phyloP scores from a whole-genome alignment of 2,888 invertebrate genomes.

The Elysia crispata region DNA sequence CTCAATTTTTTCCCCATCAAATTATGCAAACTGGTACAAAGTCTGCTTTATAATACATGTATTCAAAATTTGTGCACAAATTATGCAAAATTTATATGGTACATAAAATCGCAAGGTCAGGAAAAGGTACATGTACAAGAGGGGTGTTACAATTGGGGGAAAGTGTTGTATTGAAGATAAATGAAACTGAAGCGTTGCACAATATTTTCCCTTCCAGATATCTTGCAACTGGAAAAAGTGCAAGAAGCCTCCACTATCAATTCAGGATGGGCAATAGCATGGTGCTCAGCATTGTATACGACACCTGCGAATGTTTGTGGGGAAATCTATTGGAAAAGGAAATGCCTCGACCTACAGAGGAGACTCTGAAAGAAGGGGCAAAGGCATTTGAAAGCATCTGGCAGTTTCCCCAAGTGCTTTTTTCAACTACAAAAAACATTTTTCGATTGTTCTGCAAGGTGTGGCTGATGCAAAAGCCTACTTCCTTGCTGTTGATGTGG shows the following conservation, averaged over 20 bases:
- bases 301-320: not conserved
- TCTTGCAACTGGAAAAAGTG: slow-evolving; percentile 1
- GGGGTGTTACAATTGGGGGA: not conserved
- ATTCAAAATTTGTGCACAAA: too few species aligned
- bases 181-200: not conserved
- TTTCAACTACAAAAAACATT: not conserved
- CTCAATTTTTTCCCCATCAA: too few species aligned
- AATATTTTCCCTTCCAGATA: not conserved
- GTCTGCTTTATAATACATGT: too few species aligned
- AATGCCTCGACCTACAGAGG: not conserved
- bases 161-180: not conserved
- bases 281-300: not conserved
- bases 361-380: not conserved
- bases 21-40: too few species aligned
- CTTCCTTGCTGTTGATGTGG: slow-evolving; percentile 7
- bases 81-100: too few species aligned
- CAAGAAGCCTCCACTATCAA: not conserved
- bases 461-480: not conserved
- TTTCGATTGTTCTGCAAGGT: slow-evolving; percentile 2
- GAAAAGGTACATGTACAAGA: too few species aligned
- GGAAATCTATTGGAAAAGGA: not conserved
- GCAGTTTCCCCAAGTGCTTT: slow-evolving; percentile 4
- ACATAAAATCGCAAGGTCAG: too few species aligned
- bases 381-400: not conserved
- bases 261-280: not conserved